Base-by-base conservation (phyloP, 2,888 invertebrate species). In the Phalangium opilio region DNA sequence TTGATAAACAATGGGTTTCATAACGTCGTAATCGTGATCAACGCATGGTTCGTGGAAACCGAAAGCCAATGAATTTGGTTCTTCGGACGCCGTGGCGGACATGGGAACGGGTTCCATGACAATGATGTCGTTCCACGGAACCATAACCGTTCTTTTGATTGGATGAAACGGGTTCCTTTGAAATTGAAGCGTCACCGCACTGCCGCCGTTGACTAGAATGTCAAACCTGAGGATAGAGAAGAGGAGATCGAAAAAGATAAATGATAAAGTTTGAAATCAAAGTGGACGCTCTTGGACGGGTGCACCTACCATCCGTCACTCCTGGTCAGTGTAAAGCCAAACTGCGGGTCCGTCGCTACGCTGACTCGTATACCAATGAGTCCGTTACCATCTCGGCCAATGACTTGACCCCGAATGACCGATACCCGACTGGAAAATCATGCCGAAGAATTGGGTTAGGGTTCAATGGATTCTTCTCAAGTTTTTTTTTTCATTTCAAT, bases 121-220 rank as follows among this genome's bases (percentile, higher is more conserved):
- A 44, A 96, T 85, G 56, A 98, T 90, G 76, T 82, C 69, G 70
- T 98, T 96, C 89, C 95, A 93, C 10, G 95, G 93, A 20, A 93
- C 87, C 64, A 81, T 85, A 17, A 87, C 81, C 50, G 89, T 87
- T 62, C 84, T 78, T 40, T 79, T 81, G 58, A 85, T 83, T 1
- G 87, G 80, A 54, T 84, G 79, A 69, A 90, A 90, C 1, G 89
- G 89, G 38, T 85, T 81, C 50, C 89, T 74, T 49, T 93, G 90
- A 63, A 98, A 95, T 64, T 90, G 86, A 44, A 98, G 70, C 0
- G 86, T 90, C 2, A 98, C 87, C 1, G 91, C 89, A 0, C 93
- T 93, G 1, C 96, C 98, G n/a, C 98, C 98, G 67, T 99, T 98
- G 14, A 98, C 95, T 63, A 98, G 75, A 44, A 99, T 75, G 70